Evolutionary conservation across 2,888 invertebrate species (phyloP).

Genomic region (Drosophila mimica): DNA sequence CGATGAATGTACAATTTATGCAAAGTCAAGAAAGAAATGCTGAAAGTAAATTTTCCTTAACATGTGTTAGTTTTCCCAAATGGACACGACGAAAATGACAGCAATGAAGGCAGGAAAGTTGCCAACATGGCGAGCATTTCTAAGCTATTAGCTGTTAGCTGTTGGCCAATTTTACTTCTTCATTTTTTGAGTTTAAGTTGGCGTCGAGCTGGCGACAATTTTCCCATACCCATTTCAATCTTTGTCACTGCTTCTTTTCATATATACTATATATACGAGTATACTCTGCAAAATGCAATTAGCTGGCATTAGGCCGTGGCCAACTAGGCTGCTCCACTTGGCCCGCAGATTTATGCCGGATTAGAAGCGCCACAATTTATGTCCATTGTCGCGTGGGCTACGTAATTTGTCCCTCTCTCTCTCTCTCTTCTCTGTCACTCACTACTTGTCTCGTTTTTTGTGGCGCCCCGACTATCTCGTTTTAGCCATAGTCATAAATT

Average conservation of each 20-base stretch:
- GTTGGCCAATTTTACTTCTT: conserved; percentile 29
- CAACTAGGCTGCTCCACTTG: conserved; percentile 56
- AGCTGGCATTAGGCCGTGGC: conserved; percentile 53
- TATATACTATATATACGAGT: background rate
- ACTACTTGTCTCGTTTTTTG: background rate
- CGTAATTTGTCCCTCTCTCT: background rate
- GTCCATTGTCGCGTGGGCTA: conserved; percentile 23
- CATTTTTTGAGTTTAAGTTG: conserved; percentile 38
- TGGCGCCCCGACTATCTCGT: conserved; percentile 10
- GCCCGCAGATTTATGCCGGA: conserved; percentile 50
- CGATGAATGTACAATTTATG: conserved; percentile 12
- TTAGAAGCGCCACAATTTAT: conserved; percentile 63
- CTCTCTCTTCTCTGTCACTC: background rate
- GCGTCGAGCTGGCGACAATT: conserved; percentile 54
- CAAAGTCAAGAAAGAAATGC: conserved; percentile 3
- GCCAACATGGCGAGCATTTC: conserved; percentile 33
- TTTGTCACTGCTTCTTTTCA: conserved; percentile 4
- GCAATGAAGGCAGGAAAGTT: background rate
- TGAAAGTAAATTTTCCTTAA: conserved; percentile 43
- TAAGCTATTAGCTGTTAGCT: conserved; percentile 19
- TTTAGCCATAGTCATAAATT: conserved; percentile 40
- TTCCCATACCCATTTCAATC: background rate
- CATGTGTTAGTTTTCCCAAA: conserved; percentile 17
- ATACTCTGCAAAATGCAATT: conserved; percentile 62
- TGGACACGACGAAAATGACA: background rate